Evolutionary conservation across 2,888 invertebrate genomes (phyloP).

Genomic region (Hypomecis atomaria): DNA sequence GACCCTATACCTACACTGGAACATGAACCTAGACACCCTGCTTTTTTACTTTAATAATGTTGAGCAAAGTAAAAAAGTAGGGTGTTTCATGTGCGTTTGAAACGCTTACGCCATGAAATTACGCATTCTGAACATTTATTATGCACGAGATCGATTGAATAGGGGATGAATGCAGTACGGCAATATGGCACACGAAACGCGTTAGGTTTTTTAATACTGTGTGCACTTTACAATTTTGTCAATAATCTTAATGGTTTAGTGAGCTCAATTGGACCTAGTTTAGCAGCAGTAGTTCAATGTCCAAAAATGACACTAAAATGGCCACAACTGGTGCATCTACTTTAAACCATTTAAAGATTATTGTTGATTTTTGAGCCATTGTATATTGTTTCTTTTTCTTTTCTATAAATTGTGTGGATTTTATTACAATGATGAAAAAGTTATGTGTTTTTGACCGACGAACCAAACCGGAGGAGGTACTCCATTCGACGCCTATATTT

Average conservation of each 20-base stretch:
- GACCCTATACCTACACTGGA: no score
- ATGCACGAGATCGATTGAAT: constrained; percentile 24
- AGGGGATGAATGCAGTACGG: constrained; percentile 24
- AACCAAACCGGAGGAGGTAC: no score
- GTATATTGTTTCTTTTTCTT: no score
- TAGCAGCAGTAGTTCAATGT: no score
- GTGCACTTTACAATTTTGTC: constrained; percentile 16
- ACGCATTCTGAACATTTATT: constrained; percentile 14
- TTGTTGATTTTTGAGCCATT: no score
- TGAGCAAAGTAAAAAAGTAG: not conserved
- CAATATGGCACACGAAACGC: not conserved
- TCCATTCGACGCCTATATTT: no score
- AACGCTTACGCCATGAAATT: constrained; percentile 4
- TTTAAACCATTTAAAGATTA: no score
- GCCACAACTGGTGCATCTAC: no score
- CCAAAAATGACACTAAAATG: no score
- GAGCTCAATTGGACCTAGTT: no score
- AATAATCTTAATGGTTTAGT: no score
- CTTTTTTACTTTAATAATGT: not conserved
- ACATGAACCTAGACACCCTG: not conserved
- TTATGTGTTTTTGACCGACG: not conserved
- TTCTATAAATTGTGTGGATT: not conserved
- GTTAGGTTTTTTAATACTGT: constrained; percentile 5
- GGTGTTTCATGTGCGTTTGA: constrained; percentile 1
- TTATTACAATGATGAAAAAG: not conserved